Conservation (phyloP, 2,113 vertebrate species). For the Nothoprocta pentlandii region DNA sequence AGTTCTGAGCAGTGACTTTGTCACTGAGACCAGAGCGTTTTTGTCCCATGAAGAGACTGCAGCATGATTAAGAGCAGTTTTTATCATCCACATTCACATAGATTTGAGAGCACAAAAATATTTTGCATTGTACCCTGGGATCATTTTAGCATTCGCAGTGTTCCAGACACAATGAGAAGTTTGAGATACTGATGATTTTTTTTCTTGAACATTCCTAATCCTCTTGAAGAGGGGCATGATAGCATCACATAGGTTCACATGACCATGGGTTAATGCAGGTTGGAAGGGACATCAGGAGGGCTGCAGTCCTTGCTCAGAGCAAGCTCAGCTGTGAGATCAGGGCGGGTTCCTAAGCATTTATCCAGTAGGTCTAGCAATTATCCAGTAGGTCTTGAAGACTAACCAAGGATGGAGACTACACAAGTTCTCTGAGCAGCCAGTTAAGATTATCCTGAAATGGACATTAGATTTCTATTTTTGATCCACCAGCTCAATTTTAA, state of each 20-base stretch:
- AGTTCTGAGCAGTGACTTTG: background rate
- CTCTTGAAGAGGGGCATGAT: background rate
- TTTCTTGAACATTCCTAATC: background rate
- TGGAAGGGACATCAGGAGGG: background rate
- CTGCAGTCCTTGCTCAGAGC: background rate
- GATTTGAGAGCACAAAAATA: rapidly evolving
- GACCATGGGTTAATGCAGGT: background rate
- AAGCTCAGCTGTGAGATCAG: background rate
- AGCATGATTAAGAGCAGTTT: background rate
- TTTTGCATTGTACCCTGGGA: background rate
- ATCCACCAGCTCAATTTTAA: background rate
- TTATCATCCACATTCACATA: too few relatives aligned
- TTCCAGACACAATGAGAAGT: background rate
- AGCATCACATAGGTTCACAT: background rate
- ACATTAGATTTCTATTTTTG: background rate
- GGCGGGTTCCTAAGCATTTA: background rate
- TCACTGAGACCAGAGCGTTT: background rate
- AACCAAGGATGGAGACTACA: background rate
- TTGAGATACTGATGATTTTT: background rate
- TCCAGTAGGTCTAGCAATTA: background rate
- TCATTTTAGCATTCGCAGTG: background rate
- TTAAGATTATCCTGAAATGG: background rate
- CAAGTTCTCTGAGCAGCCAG: background rate
- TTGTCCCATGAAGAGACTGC: background rate
- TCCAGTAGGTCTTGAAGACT: background rate